Base-by-base conservation (phyloP, 2,888 invertebrate genomes). In the Trisateles emortualis region DNA sequence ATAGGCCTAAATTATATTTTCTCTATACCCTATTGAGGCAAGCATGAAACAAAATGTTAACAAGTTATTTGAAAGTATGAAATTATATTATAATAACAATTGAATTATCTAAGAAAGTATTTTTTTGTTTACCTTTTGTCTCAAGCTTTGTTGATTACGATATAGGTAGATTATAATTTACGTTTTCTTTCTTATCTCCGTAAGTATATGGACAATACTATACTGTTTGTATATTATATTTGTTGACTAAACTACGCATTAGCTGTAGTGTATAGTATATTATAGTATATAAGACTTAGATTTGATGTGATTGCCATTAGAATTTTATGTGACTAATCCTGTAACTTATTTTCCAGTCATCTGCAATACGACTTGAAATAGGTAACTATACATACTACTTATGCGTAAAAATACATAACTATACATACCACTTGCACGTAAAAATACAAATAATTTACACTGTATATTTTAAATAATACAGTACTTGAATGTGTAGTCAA, bases 271-370 rank as follows among this genome's bases (percentile, higher is more conserved):
- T 54, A 56, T 75, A 74, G 64, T 32, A 49, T 75, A 74, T 63
- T 32, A 49, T 64, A 65, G 60, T 5, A 24, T 39, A 43, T 76
- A 75, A 76, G 64, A 65, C 59, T 72, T 83, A 81, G 78, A 77
- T 80, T 84, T 71, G 79, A 83, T 84, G 82, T 85, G 81, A 83
- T 81, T 74, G 82, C 75, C 73, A 73, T 74, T 81, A 81, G 73
- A 59, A 54, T 62, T 74, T 68, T 67, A 64, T 68, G 65, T 72
- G 70, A 57, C 51, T 64, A 51, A 40, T 56, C 66, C 62, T 65
- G 54, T 52, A 62, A 62, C 29, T 65, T 61, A 52, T 58, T 72
- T 66, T 59, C 51, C 59, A 52, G 45, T 55, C 45, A 62, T 52
- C 22, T 56, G 43, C 39, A 59, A 45, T 40, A 43, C 41, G 29